Conservation (phyloP, 2,113 vertebrate species). For the Oenanthe oenanthe region DNA sequence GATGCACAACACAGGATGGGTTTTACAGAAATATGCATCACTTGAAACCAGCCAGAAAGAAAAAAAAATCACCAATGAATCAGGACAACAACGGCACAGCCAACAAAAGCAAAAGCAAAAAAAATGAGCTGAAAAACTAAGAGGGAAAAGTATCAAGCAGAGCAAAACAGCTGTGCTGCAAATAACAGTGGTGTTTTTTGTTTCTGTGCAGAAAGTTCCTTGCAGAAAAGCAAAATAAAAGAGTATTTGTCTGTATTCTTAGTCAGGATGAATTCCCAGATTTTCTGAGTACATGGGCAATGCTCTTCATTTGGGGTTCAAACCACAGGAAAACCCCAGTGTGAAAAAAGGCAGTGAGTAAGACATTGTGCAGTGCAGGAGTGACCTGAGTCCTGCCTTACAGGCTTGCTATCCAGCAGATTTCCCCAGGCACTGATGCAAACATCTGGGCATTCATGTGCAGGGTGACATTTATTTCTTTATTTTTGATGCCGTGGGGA, state of each 20-base stretch:
- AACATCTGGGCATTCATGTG: slow-evolving; percentile 15
- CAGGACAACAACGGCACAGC: neutral
- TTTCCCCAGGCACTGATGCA: neutral
- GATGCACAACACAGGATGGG: fast-evolving
- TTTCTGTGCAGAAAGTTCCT: neutral
- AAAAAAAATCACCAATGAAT: neutral
- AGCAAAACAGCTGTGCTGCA: neutral
- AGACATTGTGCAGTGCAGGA: neutral
- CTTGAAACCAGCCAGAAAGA: neutral
- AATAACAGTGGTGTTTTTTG: neutral
- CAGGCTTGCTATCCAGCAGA: neutral
- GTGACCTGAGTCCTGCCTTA: neutral
- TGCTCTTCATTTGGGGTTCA: neutral
- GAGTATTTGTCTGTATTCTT: neutral
- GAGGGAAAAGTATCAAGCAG: neutral
- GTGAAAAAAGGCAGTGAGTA: neutral
- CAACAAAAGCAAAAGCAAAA: neutral
- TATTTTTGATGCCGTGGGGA: neutral
- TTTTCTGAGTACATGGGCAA: neutral
- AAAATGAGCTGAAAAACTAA: neutral
- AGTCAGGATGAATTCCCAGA: neutral
- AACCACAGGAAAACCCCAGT: neutral
- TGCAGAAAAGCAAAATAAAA: neutral
- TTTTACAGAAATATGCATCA: neutral
- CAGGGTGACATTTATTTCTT: slow-evolving; percentile 6